Conservation (phyloP, 2,113 vertebrate species). For the Edolisoma coerulescens region DNA sequence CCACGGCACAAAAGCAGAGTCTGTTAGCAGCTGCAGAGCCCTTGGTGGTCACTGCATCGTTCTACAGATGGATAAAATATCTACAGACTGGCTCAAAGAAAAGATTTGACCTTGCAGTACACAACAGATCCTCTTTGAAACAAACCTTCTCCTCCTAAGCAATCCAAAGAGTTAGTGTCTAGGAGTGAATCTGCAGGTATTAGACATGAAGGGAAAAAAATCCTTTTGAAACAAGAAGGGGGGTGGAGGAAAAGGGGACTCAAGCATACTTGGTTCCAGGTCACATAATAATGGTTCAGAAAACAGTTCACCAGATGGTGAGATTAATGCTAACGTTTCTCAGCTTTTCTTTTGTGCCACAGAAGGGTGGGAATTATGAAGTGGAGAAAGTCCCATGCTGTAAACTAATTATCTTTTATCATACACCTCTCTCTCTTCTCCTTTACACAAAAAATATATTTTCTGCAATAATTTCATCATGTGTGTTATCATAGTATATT, state of each 20-base stretch:
- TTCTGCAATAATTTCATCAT: neutral
- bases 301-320: neutral
- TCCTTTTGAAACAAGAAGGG: neutral
- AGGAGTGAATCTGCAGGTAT: neutral
- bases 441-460: neutral
- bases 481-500: neutral
- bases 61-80: neutral
- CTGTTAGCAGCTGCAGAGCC: neutral
- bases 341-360: neutral
- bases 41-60: neutral
- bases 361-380: neutral
- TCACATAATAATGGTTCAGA: neutral
- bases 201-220: neutral
- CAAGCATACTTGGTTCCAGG: neutral
- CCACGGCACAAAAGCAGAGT: neutral
- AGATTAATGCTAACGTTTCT: neutral
- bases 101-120: slow-evolving; percentile 28
- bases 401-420: neutral
- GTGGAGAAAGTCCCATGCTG: neutral
- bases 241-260: neutral
- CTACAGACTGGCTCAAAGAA: slow-evolving; percentile 1
- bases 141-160: slow-evolving; percentile 22
- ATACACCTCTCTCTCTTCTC: neutral
- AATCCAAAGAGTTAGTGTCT: neutral
- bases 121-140: slow-evolving; percentile 17